A percentile compares a stretch with the other conserved stretches of the same genome.
phyloP scores from a whole-genome alignment of 92 coral and sea anemone genomes.

The Pocillopora meandrina region DNA sequence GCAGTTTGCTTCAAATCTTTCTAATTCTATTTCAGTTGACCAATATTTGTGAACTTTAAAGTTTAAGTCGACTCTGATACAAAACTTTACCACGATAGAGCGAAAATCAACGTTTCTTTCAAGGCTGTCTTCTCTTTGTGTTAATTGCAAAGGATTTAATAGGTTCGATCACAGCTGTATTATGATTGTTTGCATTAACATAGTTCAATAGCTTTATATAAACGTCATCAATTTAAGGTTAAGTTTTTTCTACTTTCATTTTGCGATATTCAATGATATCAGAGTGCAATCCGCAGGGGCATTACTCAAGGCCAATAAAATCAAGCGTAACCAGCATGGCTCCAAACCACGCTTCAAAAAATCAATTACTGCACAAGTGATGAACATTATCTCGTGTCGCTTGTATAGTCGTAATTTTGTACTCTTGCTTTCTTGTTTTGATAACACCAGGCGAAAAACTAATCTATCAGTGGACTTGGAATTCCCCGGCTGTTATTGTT shows the following conservation, averaged over 20 bases:
- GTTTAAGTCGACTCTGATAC: neutral
- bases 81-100: neutral
- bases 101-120: neutral
- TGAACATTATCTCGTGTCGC: neutral
- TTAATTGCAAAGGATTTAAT: slow-evolving; percentile 7
- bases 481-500: neutral
- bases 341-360: neutral
- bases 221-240: slow-evolving; percentile 5
- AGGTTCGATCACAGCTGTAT: neutral
- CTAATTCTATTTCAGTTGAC: neutral
- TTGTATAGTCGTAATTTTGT: neutral
- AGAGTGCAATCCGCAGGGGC: slow-evolving; percentile 11
- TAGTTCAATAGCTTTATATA: slow-evolving; percentile 8
- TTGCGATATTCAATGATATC: neutral
- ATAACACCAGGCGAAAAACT: neutral
- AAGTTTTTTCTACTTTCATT: neutral
- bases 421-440: neutral
- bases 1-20: neutral
- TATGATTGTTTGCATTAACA: neutral
- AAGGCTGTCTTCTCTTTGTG: neutral
- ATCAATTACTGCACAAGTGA: neutral
- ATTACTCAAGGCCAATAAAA: slow-evolving; percentile 3
- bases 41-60: neutral
- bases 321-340: slow-evolving; percentile 6
- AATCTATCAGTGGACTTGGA: neutral